A percentile compares a stretch with the other conserved stretches of the same genome.
phyloP scores from a whole-genome alignment of 2,113 vertebrate species.

The Zeus faber region DNA sequence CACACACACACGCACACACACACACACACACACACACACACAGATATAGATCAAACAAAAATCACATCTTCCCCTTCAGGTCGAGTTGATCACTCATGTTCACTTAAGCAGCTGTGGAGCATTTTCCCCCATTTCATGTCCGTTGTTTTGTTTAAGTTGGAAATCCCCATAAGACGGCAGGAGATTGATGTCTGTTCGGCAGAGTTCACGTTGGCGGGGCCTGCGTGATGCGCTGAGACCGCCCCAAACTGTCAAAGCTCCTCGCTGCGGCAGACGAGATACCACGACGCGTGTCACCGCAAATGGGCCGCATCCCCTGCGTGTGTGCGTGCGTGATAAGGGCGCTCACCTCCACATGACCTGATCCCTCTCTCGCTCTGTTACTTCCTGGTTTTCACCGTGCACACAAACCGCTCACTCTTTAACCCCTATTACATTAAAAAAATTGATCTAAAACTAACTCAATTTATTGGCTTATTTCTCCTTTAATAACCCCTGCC shows the following conservation, averaged over 20 bases:
- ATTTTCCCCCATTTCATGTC: conserved; percentile 13
- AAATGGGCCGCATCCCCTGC: conserved; percentile 68
- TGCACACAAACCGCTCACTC: conserved; percentile 27
- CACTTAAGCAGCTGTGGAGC: neutral
- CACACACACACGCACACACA: neutral
- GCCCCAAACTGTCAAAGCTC: conserved; percentile 69
- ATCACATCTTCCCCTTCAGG: neutral
- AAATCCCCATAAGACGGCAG: conserved; percentile 55
- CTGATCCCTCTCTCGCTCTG: conserved; percentile 28
- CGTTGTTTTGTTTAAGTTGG: conserved; percentile 51
- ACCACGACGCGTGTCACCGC: conserved; percentile 57
- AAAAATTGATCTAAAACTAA: too few species aligned
- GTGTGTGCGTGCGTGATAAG: conserved; percentile 63
- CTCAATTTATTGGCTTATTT: too few species aligned
- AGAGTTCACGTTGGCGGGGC: conserved; percentile 65
- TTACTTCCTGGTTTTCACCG: conserved; percentile 13
- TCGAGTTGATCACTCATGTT: neutral
- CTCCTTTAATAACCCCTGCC: conserved; percentile 12
- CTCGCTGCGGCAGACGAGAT: conserved; percentile 52
- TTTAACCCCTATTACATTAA: too few species aligned
- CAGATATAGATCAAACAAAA: neutral
- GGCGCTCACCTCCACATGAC: conserved; percentile 66
- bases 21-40: conserved; percentile 9
- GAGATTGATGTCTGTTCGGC: conserved; percentile 63
- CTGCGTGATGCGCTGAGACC: conserved; percentile 59